Conservation (phyloP, 2,797 vertebrate genomes). For the Erethizon dorsatum region DNA sequence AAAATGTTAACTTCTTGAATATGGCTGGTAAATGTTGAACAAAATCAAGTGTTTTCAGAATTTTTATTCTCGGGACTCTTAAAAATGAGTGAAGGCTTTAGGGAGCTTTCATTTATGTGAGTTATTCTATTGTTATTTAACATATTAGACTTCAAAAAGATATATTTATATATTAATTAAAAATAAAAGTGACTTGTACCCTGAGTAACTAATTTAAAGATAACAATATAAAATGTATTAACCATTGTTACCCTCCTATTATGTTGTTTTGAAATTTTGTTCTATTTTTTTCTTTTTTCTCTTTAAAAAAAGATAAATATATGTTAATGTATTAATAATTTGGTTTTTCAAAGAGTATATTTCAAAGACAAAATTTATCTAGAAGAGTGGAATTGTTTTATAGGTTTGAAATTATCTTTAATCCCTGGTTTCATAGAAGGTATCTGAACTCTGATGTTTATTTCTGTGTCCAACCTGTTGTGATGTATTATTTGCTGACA, state of each 20-base stretch:
- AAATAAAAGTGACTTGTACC: background rate
- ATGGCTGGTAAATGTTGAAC: background rate
- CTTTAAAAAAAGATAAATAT: too few relatives aligned
- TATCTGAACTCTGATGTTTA: slow-evolving; percentile 19
- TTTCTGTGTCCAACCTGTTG: background rate
- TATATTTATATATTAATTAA: slow-evolving; percentile 19
- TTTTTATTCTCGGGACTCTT: slow-evolving; percentile 39
- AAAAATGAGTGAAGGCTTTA: background rate
- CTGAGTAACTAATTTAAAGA: too few relatives aligned
- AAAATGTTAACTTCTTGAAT: slow-evolving; percentile 19
- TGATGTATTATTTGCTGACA: slow-evolving; percentile 45
- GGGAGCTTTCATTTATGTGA: background rate
- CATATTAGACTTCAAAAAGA: slow-evolving; percentile 37
- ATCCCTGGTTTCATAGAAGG: background rate
- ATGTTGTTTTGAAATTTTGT: too few relatives aligned
- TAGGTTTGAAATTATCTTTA: slow-evolving; percentile 31
- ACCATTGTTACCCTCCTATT: too few relatives aligned
- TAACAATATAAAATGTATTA: too few relatives aligned
- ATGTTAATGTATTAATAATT: slow-evolving; percentile 52
- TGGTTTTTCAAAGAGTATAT: background rate
- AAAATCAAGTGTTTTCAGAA: background rate
- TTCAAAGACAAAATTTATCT: slow-evolving; percentile 41
- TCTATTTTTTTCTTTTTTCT: too few relatives aligned
- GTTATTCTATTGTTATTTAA: slow-evolving; percentile 31
- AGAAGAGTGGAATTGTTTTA: background rate